Percentiles rank a stretch among this genome's conserved stretches.
Evolutionary conservation across 2,797 vertebrate species (phyloP).

Genomic region (Chelon auratus): DNA sequence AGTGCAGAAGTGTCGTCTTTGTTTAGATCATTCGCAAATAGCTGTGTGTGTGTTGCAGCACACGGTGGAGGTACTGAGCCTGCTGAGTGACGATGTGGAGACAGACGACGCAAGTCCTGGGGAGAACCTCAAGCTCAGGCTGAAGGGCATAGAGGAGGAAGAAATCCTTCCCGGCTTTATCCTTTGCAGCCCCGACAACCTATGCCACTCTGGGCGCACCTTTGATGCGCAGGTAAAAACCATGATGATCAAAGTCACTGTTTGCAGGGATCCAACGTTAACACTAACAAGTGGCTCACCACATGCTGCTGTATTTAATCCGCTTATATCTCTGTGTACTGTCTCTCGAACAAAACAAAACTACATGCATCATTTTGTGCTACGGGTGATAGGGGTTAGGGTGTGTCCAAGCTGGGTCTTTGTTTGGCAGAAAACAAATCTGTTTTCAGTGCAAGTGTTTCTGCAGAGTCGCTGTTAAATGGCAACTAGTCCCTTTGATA

Average conservation of each 20-base stretch:
- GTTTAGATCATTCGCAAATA: neutral
- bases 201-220: conserved; percentile 98
- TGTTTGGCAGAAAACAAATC: neutral
- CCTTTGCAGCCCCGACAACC: conserved; percentile 95
- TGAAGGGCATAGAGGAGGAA: conserved; percentile 99
- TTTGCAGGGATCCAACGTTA: neutral
- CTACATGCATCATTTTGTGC: neutral
- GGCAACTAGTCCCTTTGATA: neutral
- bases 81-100: conserved; percentile 97
- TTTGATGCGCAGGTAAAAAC: conserved; percentile 95
- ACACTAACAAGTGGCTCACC: conserved; percentile 3
- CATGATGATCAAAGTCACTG: fast-evolving
- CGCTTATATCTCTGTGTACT: neutral
- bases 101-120: conserved; percentile 93
- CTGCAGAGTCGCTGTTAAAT: neutral
- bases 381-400: neutral
- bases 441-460: neutral
- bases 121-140: conserved; percentile 97
- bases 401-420: conserved; percentile 10
- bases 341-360: conserved; percentile 8
- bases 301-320: neutral
- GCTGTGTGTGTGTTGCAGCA: conserved; percentile 82
- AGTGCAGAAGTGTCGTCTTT: neutral
- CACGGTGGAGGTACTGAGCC: conserved; percentile 96
- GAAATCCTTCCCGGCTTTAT: conserved; percentile 99